These are phyloP conservation scores for Chelonoidis abingdonii DNA, from an alignment of 2,113 vertebrate genomes.

Conservation along the genomic window DNA sequence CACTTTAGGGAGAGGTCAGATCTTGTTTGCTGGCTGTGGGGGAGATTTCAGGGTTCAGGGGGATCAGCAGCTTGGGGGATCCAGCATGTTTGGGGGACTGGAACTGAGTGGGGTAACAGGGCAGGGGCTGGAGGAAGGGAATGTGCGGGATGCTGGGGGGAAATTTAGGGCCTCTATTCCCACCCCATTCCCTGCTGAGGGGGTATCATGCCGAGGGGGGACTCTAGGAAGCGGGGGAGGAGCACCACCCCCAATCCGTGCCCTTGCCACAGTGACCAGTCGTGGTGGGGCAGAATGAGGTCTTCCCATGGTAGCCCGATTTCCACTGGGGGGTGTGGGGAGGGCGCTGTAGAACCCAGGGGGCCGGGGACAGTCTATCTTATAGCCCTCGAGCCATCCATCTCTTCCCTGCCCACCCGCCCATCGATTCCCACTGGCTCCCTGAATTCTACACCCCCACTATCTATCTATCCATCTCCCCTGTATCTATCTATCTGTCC, in stretches of 20 bases:
- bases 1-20: neutral
- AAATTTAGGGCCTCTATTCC: too few relatives aligned
- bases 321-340: neutral
- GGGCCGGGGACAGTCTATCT: neutral
- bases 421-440: neutral
- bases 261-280: neutral
- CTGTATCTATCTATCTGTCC: too few relatives aligned
- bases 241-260: neutral
- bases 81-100: neutral
- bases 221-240: neutral
- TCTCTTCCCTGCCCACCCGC: neutral
- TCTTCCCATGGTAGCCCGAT: neutral
- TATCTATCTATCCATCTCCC: too few relatives aligned
- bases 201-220: too few relatives aligned
- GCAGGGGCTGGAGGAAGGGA: neutral
- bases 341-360: neutral
- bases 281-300: too few relatives aligned
- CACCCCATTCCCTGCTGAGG: neutral
- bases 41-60: neutral
- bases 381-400: neutral
- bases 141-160: neutral
- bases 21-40: neutral
- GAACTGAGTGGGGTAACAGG: neutral
- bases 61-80: neutral
- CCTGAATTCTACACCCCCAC: too few relatives aligned